Conservation (phyloP, 1,140 invertebrate genomes). For the Probaryconus sp. region DNA sequence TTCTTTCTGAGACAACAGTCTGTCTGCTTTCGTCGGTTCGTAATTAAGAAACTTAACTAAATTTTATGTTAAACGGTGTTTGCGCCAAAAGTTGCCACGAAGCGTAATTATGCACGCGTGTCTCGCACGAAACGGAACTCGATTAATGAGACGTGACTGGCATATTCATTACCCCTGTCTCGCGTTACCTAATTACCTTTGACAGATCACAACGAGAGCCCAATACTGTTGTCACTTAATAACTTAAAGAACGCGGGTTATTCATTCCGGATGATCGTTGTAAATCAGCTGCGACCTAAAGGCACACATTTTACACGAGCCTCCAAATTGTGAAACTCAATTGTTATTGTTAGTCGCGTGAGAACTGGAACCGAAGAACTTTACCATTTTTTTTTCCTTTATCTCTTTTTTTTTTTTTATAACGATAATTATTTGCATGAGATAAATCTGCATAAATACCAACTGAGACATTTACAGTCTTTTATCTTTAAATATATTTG, state of each 20-base stretch:
- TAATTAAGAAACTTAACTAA: conserved; percentile 43
- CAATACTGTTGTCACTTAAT: conserved; percentile 47
- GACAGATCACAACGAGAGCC: conserved; percentile 38
- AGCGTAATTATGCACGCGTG: conserved; percentile 56
- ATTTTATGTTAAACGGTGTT: conserved; percentile 38
- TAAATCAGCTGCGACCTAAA: conserved; percentile 17
- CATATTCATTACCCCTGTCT: conserved; percentile 63
- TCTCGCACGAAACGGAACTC: conserved; percentile 40
- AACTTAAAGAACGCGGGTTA: conserved; percentile 22
- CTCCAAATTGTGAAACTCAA: no score
- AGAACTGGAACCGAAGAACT: no score
- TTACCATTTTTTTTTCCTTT: no score
- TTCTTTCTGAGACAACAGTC: not conserved
- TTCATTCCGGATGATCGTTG: not conserved
- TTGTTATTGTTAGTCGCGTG: no score
- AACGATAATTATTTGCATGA: no score
- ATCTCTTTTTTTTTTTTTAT: no score
- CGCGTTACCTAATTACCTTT: conserved; percentile 42
- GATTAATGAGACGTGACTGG: conserved; percentile 61
- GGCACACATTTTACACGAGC: not conserved
- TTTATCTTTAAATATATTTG: no score
- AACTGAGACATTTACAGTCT: no score
- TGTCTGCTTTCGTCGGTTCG: conserved; percentile 3
- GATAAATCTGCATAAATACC: no score
- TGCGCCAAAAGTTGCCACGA: conserved; percentile 31